Percentiles rank a stretch among this genome's conserved stretches.
phyloP scores from a whole-genome alignment of 2,113 vertebrate genomes.

The Carassius carassius region DNA sequence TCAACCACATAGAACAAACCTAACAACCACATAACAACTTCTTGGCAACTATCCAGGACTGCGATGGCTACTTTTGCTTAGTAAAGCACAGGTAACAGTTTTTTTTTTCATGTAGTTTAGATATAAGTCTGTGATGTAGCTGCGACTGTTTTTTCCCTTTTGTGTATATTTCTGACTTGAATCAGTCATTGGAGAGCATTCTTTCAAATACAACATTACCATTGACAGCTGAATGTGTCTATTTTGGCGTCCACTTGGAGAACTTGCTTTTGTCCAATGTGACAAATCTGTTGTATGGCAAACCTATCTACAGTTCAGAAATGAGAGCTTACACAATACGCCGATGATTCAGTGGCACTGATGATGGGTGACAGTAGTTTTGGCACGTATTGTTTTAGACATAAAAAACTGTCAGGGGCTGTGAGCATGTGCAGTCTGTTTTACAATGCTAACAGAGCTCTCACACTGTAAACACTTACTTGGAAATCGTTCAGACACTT shows the following conservation, averaged over 20 bases:
- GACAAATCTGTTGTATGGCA: background rate
- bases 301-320: background rate
- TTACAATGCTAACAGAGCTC: constrained; percentile 36
- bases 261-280: background rate
- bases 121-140: background rate
- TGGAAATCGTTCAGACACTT: constrained; percentile 56
- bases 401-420: background rate
- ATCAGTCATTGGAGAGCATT: background rate
- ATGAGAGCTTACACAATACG: background rate
- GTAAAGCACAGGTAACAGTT: background rate
- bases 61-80: background rate
- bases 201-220: background rate
- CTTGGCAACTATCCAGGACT: background rate
- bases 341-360: background rate
- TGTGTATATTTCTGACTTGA: constrained; percentile 7
- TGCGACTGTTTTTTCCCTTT: background rate
- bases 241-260: background rate
- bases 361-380: constrained; percentile 7
- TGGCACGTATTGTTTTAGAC: constrained; percentile 6
- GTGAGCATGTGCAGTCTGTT: constrained; percentile 23
- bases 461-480: constrained; percentile 54
- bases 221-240: background rate
- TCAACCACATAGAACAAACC: background rate
- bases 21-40: background rate
- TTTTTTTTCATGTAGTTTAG: background rate